Conservation (phyloP, 1,140 invertebrate genomes). For the Ditylenchus dipsaci region DNA sequence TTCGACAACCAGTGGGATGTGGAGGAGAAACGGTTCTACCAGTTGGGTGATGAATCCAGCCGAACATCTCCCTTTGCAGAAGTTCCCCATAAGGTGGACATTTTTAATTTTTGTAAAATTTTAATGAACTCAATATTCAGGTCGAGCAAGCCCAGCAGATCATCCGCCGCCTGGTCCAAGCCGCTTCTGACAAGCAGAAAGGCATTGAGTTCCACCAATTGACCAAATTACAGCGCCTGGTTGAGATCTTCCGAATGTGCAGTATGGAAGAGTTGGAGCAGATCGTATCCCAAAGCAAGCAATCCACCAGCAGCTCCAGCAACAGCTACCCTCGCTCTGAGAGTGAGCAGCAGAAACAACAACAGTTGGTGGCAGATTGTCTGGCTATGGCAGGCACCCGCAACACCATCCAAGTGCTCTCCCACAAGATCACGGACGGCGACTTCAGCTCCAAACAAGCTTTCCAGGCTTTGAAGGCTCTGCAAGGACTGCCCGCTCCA, state of each 20-base stretch:
- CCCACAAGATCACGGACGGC: slow-evolving; percentile 25
- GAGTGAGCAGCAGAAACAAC: slow-evolving; percentile 9
- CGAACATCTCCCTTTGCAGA: slow-evolving; percentile 15
- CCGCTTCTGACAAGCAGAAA: slow-evolving; percentile 13
- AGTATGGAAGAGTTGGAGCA: slow-evolving; percentile 25
- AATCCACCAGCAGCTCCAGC: background rate
- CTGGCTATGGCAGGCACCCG: slow-evolving; percentile 37
- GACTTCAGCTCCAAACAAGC: slow-evolving; percentile 19
- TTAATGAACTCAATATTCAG: background rate
- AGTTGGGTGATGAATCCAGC: slow-evolving; percentile 34
- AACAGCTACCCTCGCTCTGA: no score
- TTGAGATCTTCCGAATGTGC: slow-evolving; percentile 36
- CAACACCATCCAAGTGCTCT: slow-evolving; percentile 32
- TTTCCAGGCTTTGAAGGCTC: slow-evolving; percentile 18
- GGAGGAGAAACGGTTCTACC: slow-evolving; percentile 43
- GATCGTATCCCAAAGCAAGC: background rate
- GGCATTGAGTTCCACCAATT: slow-evolving; percentile 30
- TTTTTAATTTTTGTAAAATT: background rate
- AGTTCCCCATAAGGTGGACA: slow-evolving; percentile 23
- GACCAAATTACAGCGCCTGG: slow-evolving; percentile 26
- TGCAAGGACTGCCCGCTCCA: slow-evolving; percentile 33
- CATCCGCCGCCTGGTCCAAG: slow-evolving; percentile 9
- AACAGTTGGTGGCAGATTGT: slow-evolving; percentile 31
- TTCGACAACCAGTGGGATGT: slow-evolving; percentile 38
- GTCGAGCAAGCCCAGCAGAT: slow-evolving; percentile 21